Evolutionary conservation across 2,888 invertebrate genomes (phyloP), one percentile per base, ranked within the genome.

Genomic region (Tipula unca): DNA sequence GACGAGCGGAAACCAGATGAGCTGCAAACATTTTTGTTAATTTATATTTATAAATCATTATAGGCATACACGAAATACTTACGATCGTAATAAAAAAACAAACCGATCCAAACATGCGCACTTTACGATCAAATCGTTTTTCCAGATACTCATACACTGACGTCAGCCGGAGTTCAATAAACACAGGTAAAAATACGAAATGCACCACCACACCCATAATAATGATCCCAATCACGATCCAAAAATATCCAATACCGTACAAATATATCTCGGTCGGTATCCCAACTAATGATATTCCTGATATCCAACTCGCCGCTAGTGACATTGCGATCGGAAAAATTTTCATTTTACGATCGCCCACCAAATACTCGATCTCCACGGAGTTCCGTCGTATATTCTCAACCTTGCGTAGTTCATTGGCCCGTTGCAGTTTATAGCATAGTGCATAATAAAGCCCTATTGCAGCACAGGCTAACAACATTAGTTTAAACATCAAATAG

Each of bases 181-280:
- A 83, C 1, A 83, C 83, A 3, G 83, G 83, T 32, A 83, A 32
- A 32, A 83, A 83, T n/a, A 83, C n/a, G 35, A 17, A 83, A 83
- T 83, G 83, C 35, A 83, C 83, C 2, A 83, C 83, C 1, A 83
- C 85, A 25, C 85, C 85, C 86, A 35, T 83, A 35, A 83, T 83
- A 17, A 32, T 1, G 17, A 83, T 83, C n/a, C 32, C 29, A 10
- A 83, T 35, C 6, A 83, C 17, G 1, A 83, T 83, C 83, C 29
- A 35, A 29, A 83, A 35, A 83, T 83, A 83, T 32, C 83, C 83
- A 17, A 35, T 83, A 2, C 83, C 83, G n/a, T 83, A 83, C n/a
- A 83, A 17, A 83, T 83, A 83, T 32, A 83, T 83, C 32, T 83
- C 83, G 32, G 83, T 83, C 17, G 83, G 83, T 32, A 83, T 83